A percentile compares a stretch with the other conserved stretches of the same genome.
These are phyloP conservation scores for Asteroscopus sphinx DNA, from an alignment of 2,888 invertebrate species.

Conservation along the genomic window DNA sequence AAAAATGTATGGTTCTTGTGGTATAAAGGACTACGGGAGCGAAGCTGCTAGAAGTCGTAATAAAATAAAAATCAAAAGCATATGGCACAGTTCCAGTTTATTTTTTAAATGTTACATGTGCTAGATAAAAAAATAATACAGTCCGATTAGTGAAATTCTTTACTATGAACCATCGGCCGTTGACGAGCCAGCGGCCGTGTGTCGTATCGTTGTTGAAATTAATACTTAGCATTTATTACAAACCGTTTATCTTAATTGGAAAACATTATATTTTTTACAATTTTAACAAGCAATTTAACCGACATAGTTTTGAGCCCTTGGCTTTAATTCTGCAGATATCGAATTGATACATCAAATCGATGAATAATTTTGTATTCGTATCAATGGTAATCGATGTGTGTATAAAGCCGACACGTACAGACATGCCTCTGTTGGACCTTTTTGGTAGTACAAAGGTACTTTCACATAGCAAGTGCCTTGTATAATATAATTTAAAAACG, in stretches of 20 bases:
- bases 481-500: conserved; percentile 79
- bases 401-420: conserved; percentile 39
- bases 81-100: conserved; percentile 90
- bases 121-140: conserved; percentile 89
- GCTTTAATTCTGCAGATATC: conserved; percentile 43
- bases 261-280: conserved; percentile 81
- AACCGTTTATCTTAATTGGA: conserved; percentile 70
- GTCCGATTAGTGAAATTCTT: conserved; percentile 86
- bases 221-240: conserved; percentile 64
- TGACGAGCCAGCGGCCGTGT: conserved; percentile 49
- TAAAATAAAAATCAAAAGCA: conserved; percentile 64
- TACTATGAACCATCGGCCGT: conserved; percentile 65
- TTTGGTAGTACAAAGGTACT: conserved; percentile 75
- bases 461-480: conserved; percentile 79
- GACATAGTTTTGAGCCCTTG: conserved; percentile 67
- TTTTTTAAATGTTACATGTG: conserved; percentile 87
- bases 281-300: conserved; percentile 83
- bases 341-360: conserved; percentile 32
- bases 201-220: conserved; percentile 63
- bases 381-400: conserved; percentile 25
- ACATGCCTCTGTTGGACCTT: conserved; percentile 66
- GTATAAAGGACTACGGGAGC: too few species aligned
- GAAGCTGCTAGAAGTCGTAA: too few species aligned
- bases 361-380: conserved; percentile 27
- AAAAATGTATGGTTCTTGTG: too few species aligned